Percentiles rank a stretch among this genome's conserved stretches.
These are phyloP conservation scores for Cosmorhoe ocellata DNA, from an alignment of 2,888 invertebrate genomes.

Conservation along the genomic window DNA sequence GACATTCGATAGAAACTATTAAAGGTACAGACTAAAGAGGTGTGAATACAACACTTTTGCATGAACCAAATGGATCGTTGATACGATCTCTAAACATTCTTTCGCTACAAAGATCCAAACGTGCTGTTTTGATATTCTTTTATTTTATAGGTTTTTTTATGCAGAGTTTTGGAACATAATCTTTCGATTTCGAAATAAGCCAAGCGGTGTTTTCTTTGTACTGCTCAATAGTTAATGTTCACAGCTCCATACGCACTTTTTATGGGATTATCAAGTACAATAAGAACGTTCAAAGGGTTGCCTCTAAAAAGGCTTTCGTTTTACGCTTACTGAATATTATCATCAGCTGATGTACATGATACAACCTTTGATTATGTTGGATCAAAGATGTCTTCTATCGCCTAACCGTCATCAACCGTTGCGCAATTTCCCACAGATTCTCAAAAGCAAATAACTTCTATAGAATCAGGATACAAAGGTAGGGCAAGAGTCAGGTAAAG, in stretches of 20 bases:
- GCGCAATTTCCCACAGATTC: constrained; percentile 79
- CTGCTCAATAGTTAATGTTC: constrained; percentile 32
- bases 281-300: constrained; percentile 57
- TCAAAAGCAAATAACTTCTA: constrained; percentile 74
- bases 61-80: constrained; percentile 33
- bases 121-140: constrained; percentile 10
- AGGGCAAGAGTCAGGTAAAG: constrained; percentile 82
- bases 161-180: not conserved
- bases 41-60: constrained; percentile 68
- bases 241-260: constrained; percentile 44
- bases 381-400: constrained; percentile 56
- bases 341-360: constrained; percentile 48
- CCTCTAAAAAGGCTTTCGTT: constrained; percentile 45
- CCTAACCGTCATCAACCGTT: constrained; percentile 69
- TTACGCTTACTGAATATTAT: constrained; percentile 51
- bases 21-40: constrained; percentile 55
- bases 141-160: constrained; percentile 5
- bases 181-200: constrained; percentile 5
- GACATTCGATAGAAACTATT: constrained; percentile 41
- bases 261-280: constrained; percentile 53
- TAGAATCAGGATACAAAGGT: constrained; percentile 72
- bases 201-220: constrained; percentile 10
- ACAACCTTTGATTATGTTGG: constrained; percentile 52
- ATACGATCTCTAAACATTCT: constrained; percentile 29
- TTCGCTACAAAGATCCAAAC: constrained; percentile 21